Conservation (phyloP, 2,888 invertebrate genomes). For the Nowickia ferox region DNA sequence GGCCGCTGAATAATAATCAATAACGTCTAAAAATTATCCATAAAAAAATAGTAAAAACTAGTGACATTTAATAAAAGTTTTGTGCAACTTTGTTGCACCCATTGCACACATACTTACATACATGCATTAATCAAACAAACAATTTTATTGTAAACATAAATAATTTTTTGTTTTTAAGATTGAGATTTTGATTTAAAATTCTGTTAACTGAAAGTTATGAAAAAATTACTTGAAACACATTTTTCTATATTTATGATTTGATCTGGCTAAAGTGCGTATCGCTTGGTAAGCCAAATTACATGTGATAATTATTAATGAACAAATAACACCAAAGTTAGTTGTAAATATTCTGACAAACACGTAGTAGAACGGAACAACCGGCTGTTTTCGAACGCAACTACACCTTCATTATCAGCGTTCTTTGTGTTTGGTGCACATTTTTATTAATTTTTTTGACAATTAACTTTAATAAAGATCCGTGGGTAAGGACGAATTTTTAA, state of each 20-base stretch:
- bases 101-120: background rate
- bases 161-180: background rate
- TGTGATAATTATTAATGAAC: no score
- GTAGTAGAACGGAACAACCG: no score
- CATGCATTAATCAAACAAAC: background rate
- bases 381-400: no score
- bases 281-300: no score
- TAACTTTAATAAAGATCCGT: background rate
- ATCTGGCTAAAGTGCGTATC: no score
- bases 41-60: background rate
- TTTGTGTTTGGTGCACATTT: no score
- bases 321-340: no score
- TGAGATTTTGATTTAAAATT: background rate
- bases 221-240: no score
- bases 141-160: background rate
- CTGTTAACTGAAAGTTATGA: background rate
- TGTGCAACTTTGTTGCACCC: slow-evolving; percentile 23
- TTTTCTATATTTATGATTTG: no score
- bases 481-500: background rate
- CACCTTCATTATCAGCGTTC: no score
- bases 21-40: slow-evolving; percentile 7
- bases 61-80: slow-evolving; percentile 30
- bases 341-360: no score
- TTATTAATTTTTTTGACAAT: background rate
- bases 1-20: background rate